phyloP scores from a whole-genome alignment of 37 sponge, comb jelly and placozoan species.

The Chondrilla cf. caribensis region DNA sequence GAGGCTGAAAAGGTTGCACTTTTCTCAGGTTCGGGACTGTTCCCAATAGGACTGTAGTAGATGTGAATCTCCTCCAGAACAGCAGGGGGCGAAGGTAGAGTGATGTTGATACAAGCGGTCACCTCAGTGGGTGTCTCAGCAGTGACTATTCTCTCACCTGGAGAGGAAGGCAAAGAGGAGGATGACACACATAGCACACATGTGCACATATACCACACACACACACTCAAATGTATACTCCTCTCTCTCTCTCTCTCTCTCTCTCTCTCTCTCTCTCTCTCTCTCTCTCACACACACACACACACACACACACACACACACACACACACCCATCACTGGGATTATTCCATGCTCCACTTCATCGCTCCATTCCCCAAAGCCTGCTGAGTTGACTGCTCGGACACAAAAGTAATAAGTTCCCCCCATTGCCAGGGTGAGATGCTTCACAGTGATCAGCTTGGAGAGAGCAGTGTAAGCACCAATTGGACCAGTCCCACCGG shows the following conservation, averaged over 20 bases:
- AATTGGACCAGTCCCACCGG: neutral
- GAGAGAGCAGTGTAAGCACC: neutral
- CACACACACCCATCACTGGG: slow-evolving; percentile 1
- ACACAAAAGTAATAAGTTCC: neutral
- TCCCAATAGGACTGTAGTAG: neutral
- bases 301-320: slow-evolving; percentile 22
- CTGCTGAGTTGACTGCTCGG: neutral
- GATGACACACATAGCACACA: neutral
- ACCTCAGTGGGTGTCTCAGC: neutral
- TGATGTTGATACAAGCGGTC: neutral
- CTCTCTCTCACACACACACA: slow-evolving; percentile 7
- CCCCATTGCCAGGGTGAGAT: neutral
- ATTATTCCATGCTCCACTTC: neutral
- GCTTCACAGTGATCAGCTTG: neutral
- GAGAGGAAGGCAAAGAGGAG: neutral
- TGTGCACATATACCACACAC: neutral
- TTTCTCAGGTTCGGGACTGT: neutral
- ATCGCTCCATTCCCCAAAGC: neutral
- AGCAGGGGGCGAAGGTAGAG: neutral
- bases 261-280: slow-evolving; percentile 6
- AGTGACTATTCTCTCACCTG: neutral
- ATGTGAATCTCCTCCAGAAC: neutral
- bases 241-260: neutral
- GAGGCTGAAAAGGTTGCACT: neutral
- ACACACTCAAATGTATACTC: slow-evolving; percentile 14